Conservation (phyloP, 2,797 vertebrate species). For the Siniperca scherzeri region DNA sequence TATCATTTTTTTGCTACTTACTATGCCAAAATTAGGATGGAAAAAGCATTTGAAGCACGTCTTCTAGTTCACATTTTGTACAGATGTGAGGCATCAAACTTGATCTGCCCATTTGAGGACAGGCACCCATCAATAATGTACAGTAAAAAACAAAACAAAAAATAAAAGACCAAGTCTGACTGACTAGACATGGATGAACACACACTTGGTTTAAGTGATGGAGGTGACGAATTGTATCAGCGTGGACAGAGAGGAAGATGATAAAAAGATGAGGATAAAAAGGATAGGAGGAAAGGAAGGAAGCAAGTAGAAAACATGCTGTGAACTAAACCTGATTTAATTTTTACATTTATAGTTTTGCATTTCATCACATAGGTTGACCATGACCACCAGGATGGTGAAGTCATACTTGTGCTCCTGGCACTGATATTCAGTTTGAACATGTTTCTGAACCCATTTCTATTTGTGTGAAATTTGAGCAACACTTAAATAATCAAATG, state of each 20-base stretch:
- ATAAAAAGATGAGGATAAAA: background rate
- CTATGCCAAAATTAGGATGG: background rate
- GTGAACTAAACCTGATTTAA: background rate
- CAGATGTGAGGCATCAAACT: background rate
- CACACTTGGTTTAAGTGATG: background rate
- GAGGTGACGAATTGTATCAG: background rate
- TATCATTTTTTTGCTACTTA: background rate
- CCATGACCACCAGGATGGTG: background rate
- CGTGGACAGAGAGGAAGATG: background rate
- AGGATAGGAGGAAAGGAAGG: background rate
- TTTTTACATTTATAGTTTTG: background rate
- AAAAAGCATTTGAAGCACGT: conserved; percentile 1
- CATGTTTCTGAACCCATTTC: background rate
- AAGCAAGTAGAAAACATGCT: background rate
- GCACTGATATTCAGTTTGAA: background rate
- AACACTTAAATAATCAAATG: background rate
- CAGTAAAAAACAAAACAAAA: background rate
- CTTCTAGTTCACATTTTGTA: background rate
- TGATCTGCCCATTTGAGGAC: background rate
- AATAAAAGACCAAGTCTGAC: background rate
- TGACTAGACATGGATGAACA: background rate
- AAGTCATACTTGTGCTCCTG: background rate
- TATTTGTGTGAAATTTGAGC: background rate
- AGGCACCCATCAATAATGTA: background rate
- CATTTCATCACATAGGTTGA: background rate